These are phyloP conservation scores for Limnephilus rhombicus DNA, from an alignment of 2,888 invertebrate species.

Conservation along the genomic window DNA sequence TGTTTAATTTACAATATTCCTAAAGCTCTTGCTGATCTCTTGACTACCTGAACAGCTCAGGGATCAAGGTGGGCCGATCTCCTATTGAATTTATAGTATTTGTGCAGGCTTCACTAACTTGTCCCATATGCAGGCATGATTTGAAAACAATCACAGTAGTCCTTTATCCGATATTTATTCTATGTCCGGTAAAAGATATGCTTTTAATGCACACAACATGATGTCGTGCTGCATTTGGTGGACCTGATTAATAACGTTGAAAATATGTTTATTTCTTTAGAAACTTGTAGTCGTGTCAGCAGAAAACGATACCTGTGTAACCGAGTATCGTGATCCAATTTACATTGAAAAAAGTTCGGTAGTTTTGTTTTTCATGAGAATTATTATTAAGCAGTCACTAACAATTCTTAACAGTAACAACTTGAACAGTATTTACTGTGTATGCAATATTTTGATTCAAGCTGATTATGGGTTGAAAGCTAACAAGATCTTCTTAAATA, in stretches of 20 bases:
- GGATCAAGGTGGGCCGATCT: too few relatives aligned
- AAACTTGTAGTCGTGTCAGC: not conserved
- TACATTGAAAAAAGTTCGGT: not conserved
- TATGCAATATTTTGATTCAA: not conserved
- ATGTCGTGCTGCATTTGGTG: not conserved
- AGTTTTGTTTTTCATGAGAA: not conserved
- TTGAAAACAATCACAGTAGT: too few relatives aligned
- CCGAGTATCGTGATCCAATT: not conserved
- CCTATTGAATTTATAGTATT: too few relatives aligned
- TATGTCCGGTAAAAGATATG: too few relatives aligned
- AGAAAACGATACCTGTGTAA: not conserved
- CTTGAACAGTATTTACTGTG: not conserved
- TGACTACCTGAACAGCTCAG: too few relatives aligned
- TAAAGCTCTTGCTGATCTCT: too few relatives aligned
- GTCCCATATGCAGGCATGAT: too few relatives aligned
- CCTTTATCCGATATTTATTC: too few relatives aligned
- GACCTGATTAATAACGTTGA: not conserved
- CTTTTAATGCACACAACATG: not conserved
- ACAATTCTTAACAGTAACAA: not conserved
- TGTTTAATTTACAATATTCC: too few relatives aligned
- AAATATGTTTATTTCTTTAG: not conserved
- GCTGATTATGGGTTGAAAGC: not conserved
- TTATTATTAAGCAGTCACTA: not conserved
- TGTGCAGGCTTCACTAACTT: too few relatives aligned
- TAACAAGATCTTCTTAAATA: not conserved